Base-by-base conservation (phyloP, 2,888 invertebrate species). In the Dryomyza anilis region DNA sequence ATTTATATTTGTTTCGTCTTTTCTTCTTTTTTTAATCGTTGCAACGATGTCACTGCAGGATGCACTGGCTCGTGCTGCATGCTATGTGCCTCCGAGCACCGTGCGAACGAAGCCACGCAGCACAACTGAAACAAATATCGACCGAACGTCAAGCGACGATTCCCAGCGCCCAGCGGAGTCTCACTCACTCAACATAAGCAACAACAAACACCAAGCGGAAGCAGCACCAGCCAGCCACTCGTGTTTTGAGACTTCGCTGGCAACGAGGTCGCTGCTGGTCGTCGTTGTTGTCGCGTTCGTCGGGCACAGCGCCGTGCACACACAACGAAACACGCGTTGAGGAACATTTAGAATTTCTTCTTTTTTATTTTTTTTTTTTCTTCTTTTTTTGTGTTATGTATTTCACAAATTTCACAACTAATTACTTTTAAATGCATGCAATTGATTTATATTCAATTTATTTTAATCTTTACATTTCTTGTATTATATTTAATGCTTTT, bases 151-250 rank as follows among this genome's bases (percentile, higher is more conserved):
- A 65, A 67, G 65, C 66, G 66, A 67, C 64, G 33, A 23, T n/a
- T 50, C 39, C 30, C 48, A 48, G 46, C 53, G 61, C 62, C 67
- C 70, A 69, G 70, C 69, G 70, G 70, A 69, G 68, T 69, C 70
- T 68, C 69, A 69, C 27, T 55, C 21, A 55, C 33, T 61, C 60
- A n/a, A n/a, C n/a, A n/a, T n/a, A n/a, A n/a, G n/a, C n/a, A n/a
- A n/a, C n/a, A n/a, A n/a, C n/a, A n/a, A n/a, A n/a, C n/a, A n/a
- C n/a, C n/a, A n/a, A n/a, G n/a, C n/a, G n/a, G n/a, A n/a, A n/a
- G n/a, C n/a, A n/a, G n/a, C n/a, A n/a, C n/a, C n/a, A n/a, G n/a
- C n/a, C n/a, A n/a, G n/a, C n/a, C n/a, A 53, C 53, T 61, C 61
- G 61, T 61, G 39, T 29, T 21, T 23, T 43, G 61, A 61, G 61